Evolutionary conservation across 2,888 invertebrate genomes (phyloP).

Genomic region (Onthophagus sagittarius): DNA sequence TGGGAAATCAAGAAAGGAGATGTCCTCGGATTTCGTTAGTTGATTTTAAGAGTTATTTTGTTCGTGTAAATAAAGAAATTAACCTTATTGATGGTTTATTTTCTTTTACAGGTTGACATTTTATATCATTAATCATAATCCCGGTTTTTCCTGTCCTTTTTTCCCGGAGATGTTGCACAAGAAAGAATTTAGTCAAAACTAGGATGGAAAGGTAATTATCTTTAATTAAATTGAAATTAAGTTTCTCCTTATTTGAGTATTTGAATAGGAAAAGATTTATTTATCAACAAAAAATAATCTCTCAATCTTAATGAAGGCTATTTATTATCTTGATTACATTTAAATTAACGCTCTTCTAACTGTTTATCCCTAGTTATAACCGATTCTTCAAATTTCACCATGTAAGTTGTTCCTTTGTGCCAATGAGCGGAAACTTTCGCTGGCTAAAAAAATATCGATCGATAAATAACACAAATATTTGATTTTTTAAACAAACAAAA

Average conservation of each 20-base stretch:
- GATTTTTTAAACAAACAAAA: no score
- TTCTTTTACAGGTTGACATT: not conserved
- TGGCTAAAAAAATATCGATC: conserved; percentile 14
- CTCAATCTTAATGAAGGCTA: no score
- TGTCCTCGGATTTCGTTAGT: not conserved
- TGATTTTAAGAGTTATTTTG: not conserved
- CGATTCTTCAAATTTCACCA: conserved; percentile 95
- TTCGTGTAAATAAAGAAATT: not conserved
- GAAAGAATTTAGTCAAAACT: no score
- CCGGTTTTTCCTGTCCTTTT: no score
- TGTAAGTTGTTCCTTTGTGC: conserved; percentile 99
- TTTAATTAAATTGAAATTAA: no score
- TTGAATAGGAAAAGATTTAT: no score
- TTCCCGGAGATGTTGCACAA: no score
- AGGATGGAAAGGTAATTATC: no score
- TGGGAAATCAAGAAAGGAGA: not conserved
- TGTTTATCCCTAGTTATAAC: conserved; percentile 89
- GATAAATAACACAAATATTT: not conserved
- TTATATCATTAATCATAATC: not conserved
- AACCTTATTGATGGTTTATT: not conserved
- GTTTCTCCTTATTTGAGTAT: no score
- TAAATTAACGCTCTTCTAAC: conserved; percentile 72
- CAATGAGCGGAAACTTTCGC: conserved; percentile 94
- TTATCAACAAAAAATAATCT: no score
- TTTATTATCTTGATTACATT: not conserved